phyloP scores from a whole-genome alignment of 2,113 vertebrate genomes.

The Phalacrocorax carbo region DNA sequence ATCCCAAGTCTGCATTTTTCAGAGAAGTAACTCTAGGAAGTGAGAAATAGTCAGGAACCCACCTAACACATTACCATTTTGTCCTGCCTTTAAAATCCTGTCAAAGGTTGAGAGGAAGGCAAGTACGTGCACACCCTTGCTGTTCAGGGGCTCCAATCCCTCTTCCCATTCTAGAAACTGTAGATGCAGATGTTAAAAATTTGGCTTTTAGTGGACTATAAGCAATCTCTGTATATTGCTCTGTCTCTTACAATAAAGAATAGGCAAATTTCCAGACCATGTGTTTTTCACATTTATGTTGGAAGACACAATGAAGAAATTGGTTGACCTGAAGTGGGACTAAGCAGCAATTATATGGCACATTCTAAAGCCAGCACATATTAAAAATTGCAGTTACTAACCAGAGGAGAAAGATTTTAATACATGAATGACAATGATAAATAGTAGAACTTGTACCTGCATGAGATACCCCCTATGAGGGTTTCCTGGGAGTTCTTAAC shows the following conservation, averaged over 20 bases:
- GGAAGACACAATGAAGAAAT: not conserved
- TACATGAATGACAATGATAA: not conserved
- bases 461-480: not conserved
- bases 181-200: not conserved
- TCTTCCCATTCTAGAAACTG: not conserved
- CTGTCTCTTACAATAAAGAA: not conserved
- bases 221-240: not conserved
- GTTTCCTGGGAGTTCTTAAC: not conserved
- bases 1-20: not conserved
- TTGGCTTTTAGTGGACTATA: not conserved
- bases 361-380: not conserved
- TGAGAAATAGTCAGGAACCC: not conserved
- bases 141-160: not conserved
- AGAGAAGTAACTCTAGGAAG: not conserved
- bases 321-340: not conserved
- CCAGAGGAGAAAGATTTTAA: not conserved
- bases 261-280: not conserved
- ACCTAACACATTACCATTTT: not conserved
- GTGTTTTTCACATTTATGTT: not conserved
- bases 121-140: not conserved
- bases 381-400: not conserved
- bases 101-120: not conserved
- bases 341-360: not conserved
- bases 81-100: not conserved
- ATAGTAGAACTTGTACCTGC: not conserved